Conservation (phyloP, 2,888 invertebrate species). For the Caradrina clavipalpis region DNA sequence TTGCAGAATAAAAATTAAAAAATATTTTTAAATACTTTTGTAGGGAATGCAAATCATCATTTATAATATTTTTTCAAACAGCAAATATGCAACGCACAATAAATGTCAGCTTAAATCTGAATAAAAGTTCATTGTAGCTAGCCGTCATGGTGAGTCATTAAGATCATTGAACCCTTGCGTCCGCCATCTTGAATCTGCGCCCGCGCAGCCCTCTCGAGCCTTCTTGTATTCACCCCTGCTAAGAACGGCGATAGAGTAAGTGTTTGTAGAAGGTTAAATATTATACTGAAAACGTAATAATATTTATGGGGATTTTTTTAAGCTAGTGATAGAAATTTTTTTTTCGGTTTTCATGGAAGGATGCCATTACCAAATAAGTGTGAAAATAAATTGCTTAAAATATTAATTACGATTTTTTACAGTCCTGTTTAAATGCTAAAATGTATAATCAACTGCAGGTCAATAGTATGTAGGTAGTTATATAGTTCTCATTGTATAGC, state of each 20-base stretch:
- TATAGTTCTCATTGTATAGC: background rate
- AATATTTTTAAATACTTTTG: slow-evolving; percentile 13
- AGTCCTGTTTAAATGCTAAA: too few species aligned
- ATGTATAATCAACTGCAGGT: too few species aligned
- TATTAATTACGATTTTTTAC: too few species aligned
- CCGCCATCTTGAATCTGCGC: slow-evolving; percentile 77
- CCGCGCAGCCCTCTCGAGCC: slow-evolving; percentile 70
- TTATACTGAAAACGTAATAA: background rate
- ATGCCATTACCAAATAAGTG: too few species aligned
- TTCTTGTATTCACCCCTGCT: slow-evolving; percentile 60
- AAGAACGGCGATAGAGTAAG: background rate
- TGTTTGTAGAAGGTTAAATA: background rate
- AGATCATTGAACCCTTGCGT: slow-evolving; percentile 81
- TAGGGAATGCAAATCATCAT: slow-evolving; percentile 3
- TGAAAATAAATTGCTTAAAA: too few species aligned
- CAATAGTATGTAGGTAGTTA: too few species aligned
- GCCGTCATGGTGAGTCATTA: slow-evolving; percentile 81
- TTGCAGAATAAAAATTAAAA: slow-evolving; percentile 11
- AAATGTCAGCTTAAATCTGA: slow-evolving; percentile 32
- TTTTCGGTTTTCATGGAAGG: too few species aligned
- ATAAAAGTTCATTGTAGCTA: slow-evolving; percentile 78
- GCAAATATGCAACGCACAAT: slow-evolving; percentile 9
- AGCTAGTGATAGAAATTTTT: background rate
- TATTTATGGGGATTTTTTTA: background rate
- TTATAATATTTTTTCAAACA: slow-evolving; percentile 4